Conservation (phyloP, 1,140 invertebrate species). For the Macrostomum lignano region DNA sequence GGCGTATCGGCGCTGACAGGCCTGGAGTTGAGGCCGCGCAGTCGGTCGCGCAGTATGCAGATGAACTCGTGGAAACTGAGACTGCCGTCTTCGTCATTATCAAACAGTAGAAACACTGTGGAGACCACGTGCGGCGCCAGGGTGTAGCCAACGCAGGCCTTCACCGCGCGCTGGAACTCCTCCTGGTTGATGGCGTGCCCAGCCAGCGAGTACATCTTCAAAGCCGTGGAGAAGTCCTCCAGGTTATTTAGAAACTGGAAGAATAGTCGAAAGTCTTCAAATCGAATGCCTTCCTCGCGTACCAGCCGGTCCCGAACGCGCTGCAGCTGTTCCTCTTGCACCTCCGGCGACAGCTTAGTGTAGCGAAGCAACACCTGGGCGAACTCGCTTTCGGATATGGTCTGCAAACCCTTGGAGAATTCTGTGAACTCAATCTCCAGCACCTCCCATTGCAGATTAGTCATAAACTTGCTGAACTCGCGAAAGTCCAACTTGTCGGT, state of each 20-base stretch:
- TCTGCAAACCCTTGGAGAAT: conserved; percentile 55
- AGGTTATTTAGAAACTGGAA: conserved; percentile 85
- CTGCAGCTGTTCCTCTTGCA: conserved; percentile 26
- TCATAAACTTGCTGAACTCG: conserved; percentile 36
- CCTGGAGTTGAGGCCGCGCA: no score
- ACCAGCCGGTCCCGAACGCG: conserved; percentile 24
- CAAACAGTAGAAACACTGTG: conserved; percentile 83
- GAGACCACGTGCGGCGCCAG: conserved; percentile 55
- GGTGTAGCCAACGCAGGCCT: conserved; percentile 64
- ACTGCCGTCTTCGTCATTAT: conserved; percentile 76
- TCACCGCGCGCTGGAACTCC: conserved; percentile 73
- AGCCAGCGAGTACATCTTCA: conserved; percentile 84
- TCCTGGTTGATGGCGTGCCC: conserved; percentile 85
- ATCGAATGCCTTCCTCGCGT: conserved; percentile 44
- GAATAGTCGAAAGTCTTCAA: conserved; percentile 71
- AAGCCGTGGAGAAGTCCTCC: conserved; percentile 82
- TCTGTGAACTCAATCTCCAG: conserved; percentile 85
- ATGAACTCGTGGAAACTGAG: conserved; percentile 89
- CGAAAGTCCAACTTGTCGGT: conserved; percentile 60
- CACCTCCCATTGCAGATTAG: conserved; percentile 55
- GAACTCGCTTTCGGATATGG: conserved; percentile 79
- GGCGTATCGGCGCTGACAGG: no score
- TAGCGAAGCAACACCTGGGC: conserved; percentile 70
- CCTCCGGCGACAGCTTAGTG: conserved; percentile 45
- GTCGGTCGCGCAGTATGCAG: conserved; percentile 61